These are phyloP conservation scores for Knipowitschia caucasica DNA, from an alignment of 2,797 vertebrate species.

Conservation along the genomic window DNA sequence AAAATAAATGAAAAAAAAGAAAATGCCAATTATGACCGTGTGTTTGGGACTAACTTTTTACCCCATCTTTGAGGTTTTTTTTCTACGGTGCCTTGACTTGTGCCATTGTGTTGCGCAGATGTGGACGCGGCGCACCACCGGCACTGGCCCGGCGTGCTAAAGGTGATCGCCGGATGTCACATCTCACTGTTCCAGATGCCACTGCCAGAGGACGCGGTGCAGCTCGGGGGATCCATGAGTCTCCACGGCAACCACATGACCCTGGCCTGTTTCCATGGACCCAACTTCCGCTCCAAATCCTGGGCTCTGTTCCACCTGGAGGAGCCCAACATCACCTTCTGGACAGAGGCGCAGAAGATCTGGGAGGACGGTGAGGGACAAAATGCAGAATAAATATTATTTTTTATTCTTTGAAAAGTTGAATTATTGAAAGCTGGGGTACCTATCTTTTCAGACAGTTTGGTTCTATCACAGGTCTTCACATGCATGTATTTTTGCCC, in stretches of 20 bases:
- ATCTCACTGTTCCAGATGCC: constrained; percentile 97
- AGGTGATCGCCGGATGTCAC: constrained; percentile 95
- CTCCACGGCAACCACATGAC: constrained; percentile 99
- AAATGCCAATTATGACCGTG: too few relatives aligned
- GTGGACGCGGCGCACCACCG: constrained; percentile 96
- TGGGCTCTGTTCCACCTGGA: constrained; percentile 98
- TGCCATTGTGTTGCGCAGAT: constrained; percentile 66
- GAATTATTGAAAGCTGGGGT: too few relatives aligned
- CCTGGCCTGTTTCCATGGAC: constrained; percentile 95
- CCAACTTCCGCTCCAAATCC: constrained; percentile 97
- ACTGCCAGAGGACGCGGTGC: constrained; percentile 93
- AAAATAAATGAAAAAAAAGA: too few relatives aligned
- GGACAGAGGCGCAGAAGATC: constrained; percentile 98
- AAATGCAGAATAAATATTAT: background rate
- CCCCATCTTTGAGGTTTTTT: background rate
- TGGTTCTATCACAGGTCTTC: too few relatives aligned
- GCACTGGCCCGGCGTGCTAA: constrained; percentile 95
- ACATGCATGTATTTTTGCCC: too few relatives aligned
- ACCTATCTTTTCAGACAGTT: too few relatives aligned
- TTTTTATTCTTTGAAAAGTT: background rate
- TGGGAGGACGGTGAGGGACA: constrained; percentile 89
- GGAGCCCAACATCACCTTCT: constrained; percentile 98
- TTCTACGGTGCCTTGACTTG: background rate
- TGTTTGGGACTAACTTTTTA: too few relatives aligned
- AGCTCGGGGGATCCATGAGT: constrained; percentile 97